phyloP scores from a whole-genome alignment of 2,797 vertebrate genomes.

The Gallirallus australis region DNA sequence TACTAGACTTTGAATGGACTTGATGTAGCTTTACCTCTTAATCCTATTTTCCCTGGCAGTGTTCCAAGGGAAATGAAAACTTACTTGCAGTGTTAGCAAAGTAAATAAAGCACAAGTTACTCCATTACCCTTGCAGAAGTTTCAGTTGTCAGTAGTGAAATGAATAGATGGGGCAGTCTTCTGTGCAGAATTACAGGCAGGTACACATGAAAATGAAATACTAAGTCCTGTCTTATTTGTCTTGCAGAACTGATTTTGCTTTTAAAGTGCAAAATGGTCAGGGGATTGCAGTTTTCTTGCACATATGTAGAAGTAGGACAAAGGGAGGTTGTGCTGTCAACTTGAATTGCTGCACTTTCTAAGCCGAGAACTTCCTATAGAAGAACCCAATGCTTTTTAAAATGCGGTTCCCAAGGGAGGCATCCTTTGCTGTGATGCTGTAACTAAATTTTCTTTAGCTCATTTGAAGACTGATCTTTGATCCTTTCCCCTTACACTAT shows the following conservation, averaged over 20 bases:
- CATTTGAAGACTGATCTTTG: not conserved
- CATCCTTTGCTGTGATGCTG: not conserved
- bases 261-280: not conserved
- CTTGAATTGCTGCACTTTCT: slow-evolving; percentile 6
- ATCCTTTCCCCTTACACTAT: not conserved
- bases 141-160: not conserved
- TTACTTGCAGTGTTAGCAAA: slow-evolving; percentile 12
- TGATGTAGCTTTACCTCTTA: slow-evolving; percentile 1
- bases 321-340: slow-evolving; percentile 14
- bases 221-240: not conserved
- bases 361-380: not conserved
- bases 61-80: slow-evolving; percentile 40
- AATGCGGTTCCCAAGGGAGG: not conserved
- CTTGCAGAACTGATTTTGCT: not conserved
- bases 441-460: not conserved
- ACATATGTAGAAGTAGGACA: not conserved
- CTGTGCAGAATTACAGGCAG: not conserved
- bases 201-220: not conserved
- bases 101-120: slow-evolving; percentile 29
- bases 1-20: not conserved
- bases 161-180: not conserved
- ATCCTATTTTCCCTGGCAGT: slow-evolving; percentile 32
- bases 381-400: not conserved
- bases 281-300: not conserved
- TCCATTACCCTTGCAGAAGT: not conserved